Conservation (phyloP, 2,113 vertebrate species). For the Psittacula cyanocephala region DNA sequence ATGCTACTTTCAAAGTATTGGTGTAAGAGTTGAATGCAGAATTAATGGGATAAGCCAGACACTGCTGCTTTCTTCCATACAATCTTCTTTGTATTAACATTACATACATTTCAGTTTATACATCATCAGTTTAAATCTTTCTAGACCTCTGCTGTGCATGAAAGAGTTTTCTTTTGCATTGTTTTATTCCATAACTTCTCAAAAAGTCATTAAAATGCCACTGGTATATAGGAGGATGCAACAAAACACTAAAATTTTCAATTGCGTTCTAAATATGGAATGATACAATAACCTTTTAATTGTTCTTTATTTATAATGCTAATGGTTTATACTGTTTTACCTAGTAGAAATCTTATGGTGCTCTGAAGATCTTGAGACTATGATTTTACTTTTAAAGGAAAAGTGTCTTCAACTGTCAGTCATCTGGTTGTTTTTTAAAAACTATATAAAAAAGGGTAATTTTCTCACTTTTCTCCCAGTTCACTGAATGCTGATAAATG, state of each 20-base stretch:
- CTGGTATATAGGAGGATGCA: not conserved
- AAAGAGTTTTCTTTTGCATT: not conserved
- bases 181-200: not conserved
- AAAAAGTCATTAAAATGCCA: not conserved
- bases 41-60: not conserved
- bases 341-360: constrained; percentile 29
- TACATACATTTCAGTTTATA: constrained; percentile 32
- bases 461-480: not conserved
- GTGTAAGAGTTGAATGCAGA: not conserved
- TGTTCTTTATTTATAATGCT: constrained; percentile 25
- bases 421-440: constrained; percentile 15
- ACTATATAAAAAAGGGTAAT: not conserved
- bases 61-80: not conserved
- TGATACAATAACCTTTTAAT: not conserved
- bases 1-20: constrained; percentile 1
- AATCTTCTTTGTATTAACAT: constrained; percentile 1
- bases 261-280: not conserved
- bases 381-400: constrained; percentile 17
- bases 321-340: not conserved
- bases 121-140: not conserved
- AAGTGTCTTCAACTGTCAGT: not conserved
- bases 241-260: not conserved
- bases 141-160: not conserved
- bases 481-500: constrained; percentile 34
- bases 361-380: constrained; percentile 33